A percentile compares a stretch with the other conserved stretches of the same genome.
phyloP scores from a whole-genome alignment of 2,797 vertebrate species.

The Peromyscus eremicus region DNA sequence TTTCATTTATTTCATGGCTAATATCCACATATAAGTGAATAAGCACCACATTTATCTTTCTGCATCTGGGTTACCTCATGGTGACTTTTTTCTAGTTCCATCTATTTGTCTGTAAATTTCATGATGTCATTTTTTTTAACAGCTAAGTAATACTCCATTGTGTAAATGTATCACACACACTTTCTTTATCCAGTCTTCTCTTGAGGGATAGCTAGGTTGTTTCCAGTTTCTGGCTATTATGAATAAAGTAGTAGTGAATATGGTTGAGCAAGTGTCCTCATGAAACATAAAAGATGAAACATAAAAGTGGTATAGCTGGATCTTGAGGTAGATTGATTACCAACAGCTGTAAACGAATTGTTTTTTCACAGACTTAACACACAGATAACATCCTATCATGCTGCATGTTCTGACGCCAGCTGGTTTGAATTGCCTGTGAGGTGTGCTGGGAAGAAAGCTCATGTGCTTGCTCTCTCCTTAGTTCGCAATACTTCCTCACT shows the following conservation, averaged over 20 bases:
- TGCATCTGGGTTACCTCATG: neutral
- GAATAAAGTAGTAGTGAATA: neutral
- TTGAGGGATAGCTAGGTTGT: neutral
- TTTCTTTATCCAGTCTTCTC: neutral
- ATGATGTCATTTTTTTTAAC: neutral
- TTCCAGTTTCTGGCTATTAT: no score
- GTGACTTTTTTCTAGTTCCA: neutral
- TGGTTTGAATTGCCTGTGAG: constrained; percentile 10
- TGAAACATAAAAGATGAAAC: no score
- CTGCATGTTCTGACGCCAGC: neutral
- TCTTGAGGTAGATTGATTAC: neutral
- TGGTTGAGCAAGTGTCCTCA: neutral
- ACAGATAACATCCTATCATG: neutral
- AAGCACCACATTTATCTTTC: neutral
- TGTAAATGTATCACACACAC: neutral
- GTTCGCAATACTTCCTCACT: constrained; percentile 3
- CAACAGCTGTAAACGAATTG: constrained; percentile 2
- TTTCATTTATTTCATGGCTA: neutral
- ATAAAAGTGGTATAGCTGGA: neutral
- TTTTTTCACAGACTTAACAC: constrained; percentile 52
- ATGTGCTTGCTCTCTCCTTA: neutral
- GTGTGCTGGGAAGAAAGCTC: neutral
- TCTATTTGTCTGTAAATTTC: neutral
- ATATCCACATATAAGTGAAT: neutral
- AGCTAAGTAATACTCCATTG: neutral